Percentiles rank a stretch among this genome's conserved stretches.
Conservation (phyloP, 2,797 vertebrate genomes). For the Sylvia borin region DNA sequence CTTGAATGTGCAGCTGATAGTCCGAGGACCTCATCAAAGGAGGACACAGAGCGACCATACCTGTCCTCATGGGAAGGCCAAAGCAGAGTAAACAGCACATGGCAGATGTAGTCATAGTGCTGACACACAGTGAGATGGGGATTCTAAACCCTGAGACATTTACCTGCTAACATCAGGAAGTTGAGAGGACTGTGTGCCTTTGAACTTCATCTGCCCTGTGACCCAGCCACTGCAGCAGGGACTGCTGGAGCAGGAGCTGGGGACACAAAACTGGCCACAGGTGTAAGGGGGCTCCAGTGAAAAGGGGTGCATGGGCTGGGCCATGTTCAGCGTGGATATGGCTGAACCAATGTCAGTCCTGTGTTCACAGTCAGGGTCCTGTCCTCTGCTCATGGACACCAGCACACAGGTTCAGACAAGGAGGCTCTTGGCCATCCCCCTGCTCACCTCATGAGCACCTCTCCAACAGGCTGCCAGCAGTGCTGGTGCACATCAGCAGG, state of each 20-base stretch:
- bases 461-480: neutral
- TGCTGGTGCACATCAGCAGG: neutral
- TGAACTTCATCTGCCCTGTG: neutral
- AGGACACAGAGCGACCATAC: neutral
- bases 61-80: neutral
- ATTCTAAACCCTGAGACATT: neutral
- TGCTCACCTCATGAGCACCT: neutral
- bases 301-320: too few species aligned
- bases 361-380: neutral
- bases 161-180: neutral
- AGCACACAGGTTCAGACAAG: neutral
- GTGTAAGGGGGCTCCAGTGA: accelerated
- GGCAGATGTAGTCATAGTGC: accelerated
- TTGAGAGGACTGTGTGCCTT: neutral
- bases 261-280: neutral
- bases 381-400: neutral
- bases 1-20: neutral
- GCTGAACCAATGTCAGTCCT: neutral
- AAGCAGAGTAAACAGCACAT: accelerated
- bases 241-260: neutral
- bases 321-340: accelerated
- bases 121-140: neutral
- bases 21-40: neutral
- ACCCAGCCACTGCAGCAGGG: neutral
- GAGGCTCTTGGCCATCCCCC: neutral